phyloP scores from a whole-genome alignment of 2,888 invertebrate genomes.

The Drosophila putrida region DNA sequence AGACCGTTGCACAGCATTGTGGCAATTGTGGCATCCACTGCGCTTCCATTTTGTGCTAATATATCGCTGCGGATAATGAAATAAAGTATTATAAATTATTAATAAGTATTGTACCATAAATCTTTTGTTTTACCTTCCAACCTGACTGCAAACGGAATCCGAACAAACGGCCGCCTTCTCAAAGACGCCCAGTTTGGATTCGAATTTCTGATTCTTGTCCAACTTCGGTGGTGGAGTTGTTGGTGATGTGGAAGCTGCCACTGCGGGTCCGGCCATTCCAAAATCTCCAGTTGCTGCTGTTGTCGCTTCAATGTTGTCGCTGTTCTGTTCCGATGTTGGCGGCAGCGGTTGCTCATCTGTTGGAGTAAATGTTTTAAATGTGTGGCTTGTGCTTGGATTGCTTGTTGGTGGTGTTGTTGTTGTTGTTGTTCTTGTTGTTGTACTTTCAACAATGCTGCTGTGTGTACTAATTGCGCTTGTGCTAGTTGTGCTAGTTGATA shows the following conservation, averaged over 20 bases:
- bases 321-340: slow-evolving; percentile 18
- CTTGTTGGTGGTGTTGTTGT: slow-evolving; percentile 39
- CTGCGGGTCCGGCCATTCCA: slow-evolving; percentile 41
- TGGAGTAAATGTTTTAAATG: slow-evolving; percentile 78
- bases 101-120: not conserved
- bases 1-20: slow-evolving; percentile 94
- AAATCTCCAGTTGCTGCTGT: slow-evolving; percentile 23
- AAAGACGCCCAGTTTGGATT: slow-evolving; percentile 77
- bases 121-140: slow-evolving; percentile 89
- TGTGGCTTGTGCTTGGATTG: slow-evolving; percentile 64
- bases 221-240: slow-evolving; percentile 37
- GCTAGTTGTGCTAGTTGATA: slow-evolving; percentile 44
- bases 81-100: too few species aligned
- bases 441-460: slow-evolving; percentile 35
- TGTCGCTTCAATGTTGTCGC: slow-evolving; percentile 33
- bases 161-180: slow-evolving; percentile 91
- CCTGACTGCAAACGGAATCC: slow-evolving; percentile 91
- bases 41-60: slow-evolving; percentile 87
- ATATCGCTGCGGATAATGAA: slow-evolving; percentile 70
- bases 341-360: slow-evolving; percentile 75
- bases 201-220: slow-evolving; percentile 38
- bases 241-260: slow-evolving; percentile 67
- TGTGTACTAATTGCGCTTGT: slow-evolving; percentile 35
- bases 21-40: slow-evolving; percentile 94
- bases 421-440: slow-evolving; percentile 39